Evolutionary conservation across 2,888 invertebrate genomes (phyloP), one percentile per base, ranked within the genome.

Genomic region (Cordilura impudica): DNA sequence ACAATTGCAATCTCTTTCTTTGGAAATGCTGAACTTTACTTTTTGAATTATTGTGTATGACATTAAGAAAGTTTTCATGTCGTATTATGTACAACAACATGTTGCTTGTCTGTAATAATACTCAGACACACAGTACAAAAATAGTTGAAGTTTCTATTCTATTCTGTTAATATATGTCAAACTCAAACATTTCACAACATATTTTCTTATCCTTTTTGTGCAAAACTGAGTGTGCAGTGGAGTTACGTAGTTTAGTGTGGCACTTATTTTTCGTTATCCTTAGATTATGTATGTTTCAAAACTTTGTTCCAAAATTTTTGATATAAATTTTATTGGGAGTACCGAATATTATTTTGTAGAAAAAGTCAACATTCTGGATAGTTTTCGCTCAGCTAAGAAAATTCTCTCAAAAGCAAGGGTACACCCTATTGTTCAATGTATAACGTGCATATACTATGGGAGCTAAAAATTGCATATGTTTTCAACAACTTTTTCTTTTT

Each of bases 51-150:
- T 73, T 66, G 43, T 60, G 66, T 66, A 43, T 73, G 73, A 51
- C 72, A 65, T 65, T 73, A 65, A 61, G 56, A 65, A 73, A 65
- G 66, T 74, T 66, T 74, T 51, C 73, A 60, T 74, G 73, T 74
- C 53, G n/a, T 60, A 53, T 60, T 74, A 53, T 60, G 60, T 60
- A 31, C 43, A 58, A 60, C 66, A 74, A 66, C 66, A 66, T 66
- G 66, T 74, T 66, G 66, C 73, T 31, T 66, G 51, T 63, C 47
- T 72, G 47, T 35, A 47, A 54, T 63, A 23, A 35, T 31, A 47
- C 45, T 54, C 29, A 45, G 31, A 72, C 54, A 18, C 39, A 51
- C 7, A 21, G 12, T 39, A 39, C n/a, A 39, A n/a, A 12, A 12
- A 4, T 39, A 2, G 18, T 49, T 35, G 45, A 31, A 4, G 0